phyloP scores from a whole-genome alignment of 53 echinoderm and acorn worm species.

The Apostichopus leukothele region DNA sequence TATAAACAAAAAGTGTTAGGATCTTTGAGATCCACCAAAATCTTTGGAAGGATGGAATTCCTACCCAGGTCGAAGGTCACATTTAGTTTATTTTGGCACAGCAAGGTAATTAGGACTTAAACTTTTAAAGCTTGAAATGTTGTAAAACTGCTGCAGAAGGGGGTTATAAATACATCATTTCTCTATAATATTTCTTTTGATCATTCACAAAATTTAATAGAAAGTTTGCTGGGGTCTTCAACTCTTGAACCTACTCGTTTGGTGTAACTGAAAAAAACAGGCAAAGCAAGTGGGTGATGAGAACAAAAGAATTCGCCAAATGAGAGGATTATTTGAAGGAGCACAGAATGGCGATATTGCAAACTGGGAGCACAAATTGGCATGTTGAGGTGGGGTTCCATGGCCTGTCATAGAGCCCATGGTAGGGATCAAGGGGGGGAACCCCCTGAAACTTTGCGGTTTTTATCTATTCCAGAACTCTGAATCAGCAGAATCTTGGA shows the following conservation, averaged over 20 bases:
- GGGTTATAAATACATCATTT: conserved; percentile 3
- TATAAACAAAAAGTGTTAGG: background rate
- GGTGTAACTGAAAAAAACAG: background rate
- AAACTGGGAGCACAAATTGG: too few relatives aligned
- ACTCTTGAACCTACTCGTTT: background rate
- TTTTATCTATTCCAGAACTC: too few relatives aligned
- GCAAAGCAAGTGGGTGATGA: background rate
- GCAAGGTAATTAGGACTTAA: background rate
- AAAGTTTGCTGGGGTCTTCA: background rate
- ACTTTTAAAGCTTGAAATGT: conserved; percentile 16
- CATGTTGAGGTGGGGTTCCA: too few relatives aligned
- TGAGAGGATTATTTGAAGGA: too few relatives aligned
- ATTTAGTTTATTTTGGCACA: background rate
- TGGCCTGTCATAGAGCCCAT: too few relatives aligned
- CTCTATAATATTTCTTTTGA: background rate
- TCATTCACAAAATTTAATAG: background rate
- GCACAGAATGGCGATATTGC: too few relatives aligned
- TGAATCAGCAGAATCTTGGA: too few relatives aligned
- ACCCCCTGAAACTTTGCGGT: too few relatives aligned
- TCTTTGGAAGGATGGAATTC: background rate
- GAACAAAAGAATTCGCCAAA: background rate
- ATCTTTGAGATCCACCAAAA: background rate
- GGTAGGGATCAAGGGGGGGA: too few relatives aligned
- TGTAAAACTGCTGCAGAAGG: background rate
- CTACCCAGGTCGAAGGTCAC: background rate